These are phyloP conservation scores for Ophion ellenae DNA, from an alignment of 2,888 invertebrate species.

Conservation along the genomic window DNA sequence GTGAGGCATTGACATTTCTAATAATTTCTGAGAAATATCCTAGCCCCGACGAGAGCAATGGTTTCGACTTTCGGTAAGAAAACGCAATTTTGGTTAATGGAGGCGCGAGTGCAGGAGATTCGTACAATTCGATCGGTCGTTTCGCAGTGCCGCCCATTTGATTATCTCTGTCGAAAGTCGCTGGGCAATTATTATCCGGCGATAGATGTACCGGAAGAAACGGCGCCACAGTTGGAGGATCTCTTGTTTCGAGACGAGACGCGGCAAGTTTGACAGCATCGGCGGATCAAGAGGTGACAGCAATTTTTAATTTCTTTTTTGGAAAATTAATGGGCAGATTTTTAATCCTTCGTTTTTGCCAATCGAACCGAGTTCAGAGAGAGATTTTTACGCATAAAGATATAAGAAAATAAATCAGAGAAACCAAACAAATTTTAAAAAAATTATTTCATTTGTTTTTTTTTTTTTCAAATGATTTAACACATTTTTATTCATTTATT, in stretches of 20 bases:
- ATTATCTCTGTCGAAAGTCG: conserved; percentile 75
- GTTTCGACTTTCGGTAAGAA: conserved; percentile 72
- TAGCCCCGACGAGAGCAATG: conserved; percentile 71
- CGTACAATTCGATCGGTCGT: too few relatives aligned
- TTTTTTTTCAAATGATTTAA: too few relatives aligned
- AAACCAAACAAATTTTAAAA: too few relatives aligned
- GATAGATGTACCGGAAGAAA: conserved; percentile 67
- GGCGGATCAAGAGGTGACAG: conserved; percentile 50
- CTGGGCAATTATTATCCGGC: conserved; percentile 60
- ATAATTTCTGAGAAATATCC: conserved; percentile 77
- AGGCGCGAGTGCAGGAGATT: neutral
- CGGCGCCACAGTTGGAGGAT: conserved; percentile 66
- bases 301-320: too few relatives aligned
- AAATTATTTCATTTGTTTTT: too few relatives aligned
- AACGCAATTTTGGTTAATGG: neutral
- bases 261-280: conserved; percentile 69
- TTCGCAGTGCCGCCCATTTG: conserved; percentile 74
- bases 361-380: too few relatives aligned
- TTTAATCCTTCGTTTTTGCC: too few relatives aligned
- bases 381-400: too few relatives aligned
- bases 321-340: too few relatives aligned
- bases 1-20: conserved; percentile 76
- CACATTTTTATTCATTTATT: too few relatives aligned
- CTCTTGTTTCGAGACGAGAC: conserved; percentile 68
- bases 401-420: too few relatives aligned